A percentile compares a stretch with the other conserved stretches of the same genome.
Conservation (phyloP, 92 coral and sea anemone species). For the Hydrozoanthus gracilis region DNA sequence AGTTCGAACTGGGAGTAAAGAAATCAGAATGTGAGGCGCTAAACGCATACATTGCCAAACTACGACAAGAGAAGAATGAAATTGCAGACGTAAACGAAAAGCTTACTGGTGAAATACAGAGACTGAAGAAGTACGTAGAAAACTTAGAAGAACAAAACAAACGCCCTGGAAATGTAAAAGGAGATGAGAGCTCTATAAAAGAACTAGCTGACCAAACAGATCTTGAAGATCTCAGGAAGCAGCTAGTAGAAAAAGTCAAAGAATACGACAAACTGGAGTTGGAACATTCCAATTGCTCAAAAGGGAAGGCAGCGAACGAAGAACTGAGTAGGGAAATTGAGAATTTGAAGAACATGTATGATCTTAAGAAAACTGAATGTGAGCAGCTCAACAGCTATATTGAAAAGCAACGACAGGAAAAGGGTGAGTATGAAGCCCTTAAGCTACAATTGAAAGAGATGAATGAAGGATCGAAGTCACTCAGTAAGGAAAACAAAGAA, state of each 20-base stretch:
- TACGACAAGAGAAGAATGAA: slow-evolving; percentile 23
- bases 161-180: background rate
- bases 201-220: background rate
- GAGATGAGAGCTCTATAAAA: background rate
- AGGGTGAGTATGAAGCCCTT: background rate
- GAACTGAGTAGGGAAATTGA: background rate
- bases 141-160: background rate
- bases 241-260: background rate
- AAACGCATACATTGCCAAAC: slow-evolving; percentile 23
- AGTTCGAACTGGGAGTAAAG: slow-evolving; percentile 16
- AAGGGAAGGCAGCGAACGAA: background rate
- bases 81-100: background rate
- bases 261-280: background rate
- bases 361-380: slow-evolving; percentile 20
- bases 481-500: background rate
- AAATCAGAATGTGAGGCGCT: slow-evolving; percentile 32
- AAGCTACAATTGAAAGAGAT: background rate
- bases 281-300: background rate
- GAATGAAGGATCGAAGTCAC: background rate
- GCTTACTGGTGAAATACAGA: background rate
- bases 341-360: slow-evolving; percentile 14
- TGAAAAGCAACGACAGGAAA: slow-evolving; percentile 12
- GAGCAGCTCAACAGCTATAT: slow-evolving; percentile 5
- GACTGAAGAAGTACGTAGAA: background rate
- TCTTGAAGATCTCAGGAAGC: slow-evolving; percentile 3